Base-by-base conservation (phyloP, 2,797 vertebrate species). In the Paramormyrops hopkinsi region DNA sequence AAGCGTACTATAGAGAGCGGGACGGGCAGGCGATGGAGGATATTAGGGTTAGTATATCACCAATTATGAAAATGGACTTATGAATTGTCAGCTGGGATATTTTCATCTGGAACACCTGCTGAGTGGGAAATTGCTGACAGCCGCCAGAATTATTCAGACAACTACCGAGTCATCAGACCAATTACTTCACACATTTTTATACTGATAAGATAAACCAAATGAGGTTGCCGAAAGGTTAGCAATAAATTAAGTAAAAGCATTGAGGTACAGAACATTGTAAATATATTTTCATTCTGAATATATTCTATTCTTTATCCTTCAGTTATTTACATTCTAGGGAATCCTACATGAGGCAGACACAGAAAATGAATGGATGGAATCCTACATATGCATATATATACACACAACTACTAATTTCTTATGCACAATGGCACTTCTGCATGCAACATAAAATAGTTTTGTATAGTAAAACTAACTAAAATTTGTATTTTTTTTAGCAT, bases 41-140 rank as follows among this genome's bases (percentile, higher is more conserved):
- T 12, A 37, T 86, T 44, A 65, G 17, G 9, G 3, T 22, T 59
- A 73, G 29, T 46, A 22, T 73, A 50, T n/a, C 33, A 53, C 84
- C 84, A 87, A 87, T 89, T 87, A 89, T 19, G 11, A 62, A 25
- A 9, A 69, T 4, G 33, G 84, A 54, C 89, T 76, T 51, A 3
- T 59, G 9, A 53, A 33, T 76, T 53, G 17, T 53, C 14, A 37
- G 88, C 51, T 89, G 88, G 33, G 76, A 25, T 83, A 59, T 83
- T 65, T 59, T 85, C 17, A 51, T 89, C 11, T 51, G 17, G 82
- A 29, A 46, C 46, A 51, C 83, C 56, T 14, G 14, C 88, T 86
- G 82, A 84, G 53, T 48, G 82, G 12, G 50, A 56, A 87, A 50
- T 69, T 51, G 50, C 62, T 51, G 85, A 65, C 29, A 54, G 84